A percentile compares a stretch with the other conserved stretches of the same genome.
Conservation (phyloP, 1,140 invertebrate species). For the Drosophila tristis region DNA sequence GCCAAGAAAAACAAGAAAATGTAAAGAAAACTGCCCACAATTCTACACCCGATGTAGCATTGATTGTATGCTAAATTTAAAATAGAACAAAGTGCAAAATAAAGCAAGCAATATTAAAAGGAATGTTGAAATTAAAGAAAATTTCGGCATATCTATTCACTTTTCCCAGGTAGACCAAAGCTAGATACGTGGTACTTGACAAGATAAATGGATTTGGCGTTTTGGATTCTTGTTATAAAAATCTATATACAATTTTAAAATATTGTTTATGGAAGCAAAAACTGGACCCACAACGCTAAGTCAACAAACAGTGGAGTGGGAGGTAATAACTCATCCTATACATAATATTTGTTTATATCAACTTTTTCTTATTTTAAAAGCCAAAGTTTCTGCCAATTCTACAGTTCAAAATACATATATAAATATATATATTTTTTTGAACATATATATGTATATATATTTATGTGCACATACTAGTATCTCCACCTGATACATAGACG, state of each 20-base stretch:
- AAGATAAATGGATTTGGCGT: slow-evolving; percentile 38
- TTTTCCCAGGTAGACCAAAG: slow-evolving; percentile 29
- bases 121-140: slow-evolving; percentile 50
- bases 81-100: slow-evolving; percentile 61
- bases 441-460: not conserved
- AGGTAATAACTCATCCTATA: slow-evolving; percentile 31
- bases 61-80: slow-evolving; percentile 52
- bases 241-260: not conserved
- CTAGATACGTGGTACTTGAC: slow-evolving; percentile 4
- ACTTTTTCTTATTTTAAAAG: slow-evolving; percentile 64
- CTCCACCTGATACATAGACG: slow-evolving; percentile 58
- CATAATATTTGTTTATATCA: slow-evolving; percentile 68
- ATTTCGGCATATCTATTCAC: slow-evolving; percentile 23
- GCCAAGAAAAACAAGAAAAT: slow-evolving; percentile 54
- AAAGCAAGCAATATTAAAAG: slow-evolving; percentile 17
- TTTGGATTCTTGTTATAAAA: slow-evolving; percentile 8
- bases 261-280: slow-evolving; percentile 15
- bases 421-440: not conserved
- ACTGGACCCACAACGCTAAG: not conserved
- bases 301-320: slow-evolving; percentile 26
- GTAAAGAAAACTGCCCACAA: slow-evolving; percentile 44
- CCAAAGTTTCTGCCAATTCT: slow-evolving; percentile 29
- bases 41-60: slow-evolving; percentile 53
- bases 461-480: slow-evolving; percentile 42
- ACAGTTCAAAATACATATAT: slow-evolving; percentile 23